phyloP scores from a whole-genome alignment of 2,113 vertebrate genomes.

The Laterallus jamaicensis region DNA sequence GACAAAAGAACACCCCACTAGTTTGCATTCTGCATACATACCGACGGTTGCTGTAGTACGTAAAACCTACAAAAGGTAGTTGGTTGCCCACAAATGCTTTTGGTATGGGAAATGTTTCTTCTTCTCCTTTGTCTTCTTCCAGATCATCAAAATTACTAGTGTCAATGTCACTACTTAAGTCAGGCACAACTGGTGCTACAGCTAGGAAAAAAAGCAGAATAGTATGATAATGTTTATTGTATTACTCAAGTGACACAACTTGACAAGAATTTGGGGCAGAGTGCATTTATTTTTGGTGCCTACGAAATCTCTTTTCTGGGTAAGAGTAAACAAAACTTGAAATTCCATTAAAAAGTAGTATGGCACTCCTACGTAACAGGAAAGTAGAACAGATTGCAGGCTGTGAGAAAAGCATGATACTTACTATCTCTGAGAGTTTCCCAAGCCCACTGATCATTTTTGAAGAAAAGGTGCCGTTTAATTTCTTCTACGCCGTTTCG shows the following conservation, averaged over 20 bases:
- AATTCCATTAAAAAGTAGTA: not conserved
- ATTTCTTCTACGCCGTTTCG: conserved; percentile 97
- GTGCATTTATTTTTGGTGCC: not conserved
- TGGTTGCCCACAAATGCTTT: conserved; percentile 99
- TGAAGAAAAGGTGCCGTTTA: conserved; percentile 96
- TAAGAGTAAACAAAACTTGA: not conserved
- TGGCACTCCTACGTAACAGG: not conserved
- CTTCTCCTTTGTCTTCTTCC: conserved; percentile 96
- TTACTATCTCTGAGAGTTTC: conserved; percentile 96
- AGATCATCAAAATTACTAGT: conserved; percentile 99
- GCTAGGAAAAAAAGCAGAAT: conserved; percentile 73
- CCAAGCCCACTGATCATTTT: conserved; percentile 99
- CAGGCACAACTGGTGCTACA: conserved; percentile 96
- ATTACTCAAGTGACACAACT: not conserved
- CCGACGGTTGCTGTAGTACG: conserved; percentile 94
- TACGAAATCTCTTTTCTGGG: not conserved
- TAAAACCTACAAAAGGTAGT: conserved; percentile 98
- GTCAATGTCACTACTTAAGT: conserved; percentile 97
- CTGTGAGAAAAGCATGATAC: conserved; percentile 46
- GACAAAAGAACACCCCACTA: not conserved
- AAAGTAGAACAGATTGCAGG: not conserved
- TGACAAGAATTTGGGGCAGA: not conserved
- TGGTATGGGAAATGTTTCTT: conserved; percentile 97
- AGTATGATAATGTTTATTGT: not conserved
- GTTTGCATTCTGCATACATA: conserved; percentile 72